Evolutionary conservation across 2,888 invertebrate genomes (phyloP), one percentile per base, ranked within the genome.

Genomic region (Lypha dubia): DNA sequence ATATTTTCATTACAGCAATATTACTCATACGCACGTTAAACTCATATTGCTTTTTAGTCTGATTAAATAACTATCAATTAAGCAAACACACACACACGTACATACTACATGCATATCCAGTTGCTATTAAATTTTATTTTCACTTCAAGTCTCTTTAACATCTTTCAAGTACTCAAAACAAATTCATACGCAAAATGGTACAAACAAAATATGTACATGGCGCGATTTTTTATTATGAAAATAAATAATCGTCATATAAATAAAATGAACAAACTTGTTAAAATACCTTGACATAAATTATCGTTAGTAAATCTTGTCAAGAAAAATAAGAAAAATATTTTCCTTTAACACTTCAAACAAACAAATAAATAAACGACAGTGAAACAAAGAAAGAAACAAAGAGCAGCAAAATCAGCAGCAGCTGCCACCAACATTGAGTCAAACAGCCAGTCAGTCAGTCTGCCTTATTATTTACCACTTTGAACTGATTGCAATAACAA

Each of bases 201-300:
- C 24, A 67, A 46, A 49, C 11, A 24, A 15, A 58, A 67, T 44
- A 46, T 58, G 67, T 76, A 56, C n/a, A n/a, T n/a, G 53, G 44
- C 28, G 60, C 35, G 13, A 17, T 53, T 53, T 63, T 53, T 28
- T 28, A 22, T 56, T 79, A 35, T 53, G 11, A 73, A 13, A 56
- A 79, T 71, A 79, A 73, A 79, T 73, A 79, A 79, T 79, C 46
- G 56, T 71, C 62, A 24, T 63, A 79, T 49, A 65, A 65, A 56
- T 71, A 56, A 79, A 53, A 53, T 17, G 74, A 75, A 79, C 77
- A 74, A 44, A 62, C 84, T 73, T 77, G 73, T 81, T 81, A 81
- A 73, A 77, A 73, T 74, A 74, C 84, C 84, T 84, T 84, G 84
- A 84, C 84, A 84, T 84, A 84, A 81, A 84, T 84, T 81, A 81